Conservation (phyloP, 2,113 vertebrate genomes). For the Acrocephalus arundinaceus region DNA sequence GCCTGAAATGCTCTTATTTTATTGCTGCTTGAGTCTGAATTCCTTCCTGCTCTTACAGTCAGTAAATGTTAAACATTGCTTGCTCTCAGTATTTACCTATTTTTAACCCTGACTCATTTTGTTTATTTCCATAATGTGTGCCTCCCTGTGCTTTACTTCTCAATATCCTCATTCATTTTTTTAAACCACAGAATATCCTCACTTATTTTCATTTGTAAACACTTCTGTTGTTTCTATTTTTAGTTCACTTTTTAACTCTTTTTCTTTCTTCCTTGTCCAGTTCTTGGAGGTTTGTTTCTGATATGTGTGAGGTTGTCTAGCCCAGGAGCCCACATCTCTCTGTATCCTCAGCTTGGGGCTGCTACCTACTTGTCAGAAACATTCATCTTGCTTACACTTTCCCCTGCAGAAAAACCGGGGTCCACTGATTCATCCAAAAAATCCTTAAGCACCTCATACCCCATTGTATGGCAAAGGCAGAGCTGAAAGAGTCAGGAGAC, state of each 20-base stretch:
- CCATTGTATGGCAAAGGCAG: not conserved
- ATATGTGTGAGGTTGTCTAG: not conserved
- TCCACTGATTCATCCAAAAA: not conserved
- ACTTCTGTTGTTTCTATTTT: not conserved
- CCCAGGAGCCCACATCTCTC: not conserved
- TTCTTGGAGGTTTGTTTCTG: not conserved
- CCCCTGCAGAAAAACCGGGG: not conserved
- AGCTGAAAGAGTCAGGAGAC: not conserved
- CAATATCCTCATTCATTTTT: not conserved
- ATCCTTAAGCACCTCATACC: not conserved
- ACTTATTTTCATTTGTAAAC: constrained; percentile 27
- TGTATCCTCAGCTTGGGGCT: not conserved
- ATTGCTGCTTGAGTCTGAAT: not conserved
- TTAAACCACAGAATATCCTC: not conserved
- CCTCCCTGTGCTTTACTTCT: not conserved
- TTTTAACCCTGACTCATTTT: constrained; percentile 41
- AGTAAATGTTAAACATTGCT: not conserved
- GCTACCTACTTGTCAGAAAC: not conserved
- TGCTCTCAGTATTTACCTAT: constrained; percentile 16
- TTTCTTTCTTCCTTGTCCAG: not conserved
- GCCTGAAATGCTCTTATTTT: not conserved
- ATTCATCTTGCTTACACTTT: not conserved
- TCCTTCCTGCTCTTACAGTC: not conserved
- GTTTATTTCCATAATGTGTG: not conserved
- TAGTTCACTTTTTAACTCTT: not conserved